phyloP scores from a whole-genome alignment of 2,113 vertebrate species.

The Microcebus ravelobensis region DNA sequence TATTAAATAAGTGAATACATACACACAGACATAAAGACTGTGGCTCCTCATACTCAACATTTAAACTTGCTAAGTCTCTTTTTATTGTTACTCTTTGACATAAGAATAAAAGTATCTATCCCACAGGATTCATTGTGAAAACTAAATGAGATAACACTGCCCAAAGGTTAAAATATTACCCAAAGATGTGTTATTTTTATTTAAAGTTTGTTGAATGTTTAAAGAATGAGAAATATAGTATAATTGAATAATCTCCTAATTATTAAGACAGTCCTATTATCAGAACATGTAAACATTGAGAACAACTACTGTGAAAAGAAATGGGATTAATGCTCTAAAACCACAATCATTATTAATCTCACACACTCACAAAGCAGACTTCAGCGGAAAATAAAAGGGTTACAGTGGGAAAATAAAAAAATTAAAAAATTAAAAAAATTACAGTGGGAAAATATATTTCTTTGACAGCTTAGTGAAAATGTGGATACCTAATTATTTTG shows the following conservation, averaged over 20 bases:
- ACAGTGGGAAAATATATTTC: neutral
- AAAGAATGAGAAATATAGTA: neutral
- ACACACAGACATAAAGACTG: neutral
- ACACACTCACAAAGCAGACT: neutral
- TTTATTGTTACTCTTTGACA: conserved; percentile 24
- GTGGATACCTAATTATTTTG: conserved; percentile 3
- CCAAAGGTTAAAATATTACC: conserved; percentile 12
- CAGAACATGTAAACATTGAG: conserved; percentile 27
- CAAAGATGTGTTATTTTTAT: conserved; percentile 25
- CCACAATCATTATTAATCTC: conserved; percentile 19
- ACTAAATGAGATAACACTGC: neutral
- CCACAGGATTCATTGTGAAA: neutral
- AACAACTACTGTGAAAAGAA: neutral
- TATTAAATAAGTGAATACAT: neutral
- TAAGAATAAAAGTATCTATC: conserved; percentile 9
- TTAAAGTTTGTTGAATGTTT: conserved; percentile 9
- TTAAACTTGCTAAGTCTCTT: conserved; percentile 16
- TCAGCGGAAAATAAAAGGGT: conserved; percentile 40
- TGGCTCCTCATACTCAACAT: neutral
- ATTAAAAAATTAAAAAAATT: too few species aligned
- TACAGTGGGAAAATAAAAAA: conserved; percentile 8
- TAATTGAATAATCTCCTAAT: conserved; percentile 52
- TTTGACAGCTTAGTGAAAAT: conserved; percentile 46
- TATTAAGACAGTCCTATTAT: conserved; percentile 23
- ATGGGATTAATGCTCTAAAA: conserved; percentile 30